Evolutionary conservation across 2,888 invertebrate genomes (phyloP).

Genomic region (Temnothorax unifasciatus): DNA sequence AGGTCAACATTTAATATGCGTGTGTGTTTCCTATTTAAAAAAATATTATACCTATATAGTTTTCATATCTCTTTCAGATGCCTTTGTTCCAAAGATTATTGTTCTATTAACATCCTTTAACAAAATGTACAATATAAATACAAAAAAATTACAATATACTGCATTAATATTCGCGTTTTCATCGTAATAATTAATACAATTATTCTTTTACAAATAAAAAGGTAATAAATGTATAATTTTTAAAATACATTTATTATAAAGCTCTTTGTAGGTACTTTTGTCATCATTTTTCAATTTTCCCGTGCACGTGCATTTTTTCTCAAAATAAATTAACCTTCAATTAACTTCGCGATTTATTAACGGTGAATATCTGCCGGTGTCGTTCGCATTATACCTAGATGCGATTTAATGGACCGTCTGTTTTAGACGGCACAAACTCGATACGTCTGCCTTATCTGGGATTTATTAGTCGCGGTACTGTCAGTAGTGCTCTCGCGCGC

Average conservation of each 20-base stretch:
- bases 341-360: not conserved
- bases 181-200: not conserved
- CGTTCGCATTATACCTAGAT: not conserved
- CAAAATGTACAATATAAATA: not conserved
- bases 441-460: conserved; percentile 47
- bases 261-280: not conserved
- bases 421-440: conserved; percentile 41
- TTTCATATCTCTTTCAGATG: not conserved
- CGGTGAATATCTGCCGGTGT: not conserved
- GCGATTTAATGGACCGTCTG: conserved; percentile 17
- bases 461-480: conserved; percentile 37
- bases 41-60: not conserved
- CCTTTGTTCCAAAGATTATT: not conserved
- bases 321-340: not conserved
- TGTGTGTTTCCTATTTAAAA: not conserved
- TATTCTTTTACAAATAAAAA: not conserved
- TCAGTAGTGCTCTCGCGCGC: conserved; percentile 14
- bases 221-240: not conserved
- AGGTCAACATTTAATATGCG: not conserved
- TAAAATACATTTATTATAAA: not conserved
- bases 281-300: conserved; percentile 8
- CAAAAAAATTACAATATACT: not conserved
- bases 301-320: not conserved
- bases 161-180: not conserved
- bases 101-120: not conserved